Base-by-base conservation (phyloP, 2,113 vertebrate genomes). In the Bostrychus sinensis region DNA sequence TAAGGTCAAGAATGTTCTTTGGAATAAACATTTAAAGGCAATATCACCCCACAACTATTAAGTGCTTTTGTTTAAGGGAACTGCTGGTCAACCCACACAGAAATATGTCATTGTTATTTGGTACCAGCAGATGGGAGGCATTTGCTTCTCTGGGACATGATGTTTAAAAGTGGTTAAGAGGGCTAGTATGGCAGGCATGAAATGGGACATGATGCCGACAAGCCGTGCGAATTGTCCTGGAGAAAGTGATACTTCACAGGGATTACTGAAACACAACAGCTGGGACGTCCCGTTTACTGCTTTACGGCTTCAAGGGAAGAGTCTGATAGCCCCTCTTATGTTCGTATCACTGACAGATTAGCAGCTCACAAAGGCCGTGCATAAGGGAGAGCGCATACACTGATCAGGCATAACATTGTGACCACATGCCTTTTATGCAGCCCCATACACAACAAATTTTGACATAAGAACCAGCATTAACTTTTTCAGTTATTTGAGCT, bases 171-270 rank as follows among this genome's bases (percentile, higher is more conserved):
- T 77, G 80, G 77, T 87, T 77, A 78, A 84, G 73, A 86, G 62
- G 79, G 71, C 61, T 64, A 54, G 63, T 73, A 86, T 87, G 88
- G 75, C 89, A 90, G 84, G 82, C 91, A 83, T 91, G 89, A 92
- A 92, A 92, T 91, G 85, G 75, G 79, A 82, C 81, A 84, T 84
- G 63, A 48, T 68, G 84, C 79, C 53, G 70, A 77, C 67, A 30
- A 72, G 82, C 80, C 64, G 89, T 76, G 70, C 20, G 55, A 88
- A 89, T 84, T 82, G 86, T 89, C 81, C 81, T 75, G 78, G 82
- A 88, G 85, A 91, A 91, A 88, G 78, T 62, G 76, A 75, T 76
- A 92, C 92, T 91, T 92, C 87, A 92, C 88, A 91, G 91, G 87
- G 91, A 89, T 93, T 91, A 91, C 74, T 77, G 82, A 73, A 72